Conservation (phyloP, 2,113 vertebrate species). For the Oryzias melastigma region DNA sequence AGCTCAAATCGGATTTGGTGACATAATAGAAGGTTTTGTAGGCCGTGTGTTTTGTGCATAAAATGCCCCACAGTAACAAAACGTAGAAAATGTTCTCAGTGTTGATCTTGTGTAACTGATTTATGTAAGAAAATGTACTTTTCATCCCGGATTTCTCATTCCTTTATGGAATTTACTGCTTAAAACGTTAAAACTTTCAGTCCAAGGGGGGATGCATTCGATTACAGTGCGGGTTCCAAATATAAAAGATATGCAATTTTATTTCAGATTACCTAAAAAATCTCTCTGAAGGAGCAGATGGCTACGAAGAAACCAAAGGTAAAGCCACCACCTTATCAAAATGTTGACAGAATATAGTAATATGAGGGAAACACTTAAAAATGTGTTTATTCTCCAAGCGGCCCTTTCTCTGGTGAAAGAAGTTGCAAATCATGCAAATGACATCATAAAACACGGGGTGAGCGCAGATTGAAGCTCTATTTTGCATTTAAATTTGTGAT, state of each 20-base stretch:
- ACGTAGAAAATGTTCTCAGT: conserved; percentile 50
- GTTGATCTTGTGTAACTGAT: conserved; percentile 39
- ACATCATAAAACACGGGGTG: conserved; percentile 96
- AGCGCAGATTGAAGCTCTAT: conserved; percentile 40
- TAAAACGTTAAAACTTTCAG: conserved; percentile 20
- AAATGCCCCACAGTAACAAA: conserved; percentile 22
- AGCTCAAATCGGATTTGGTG: conserved; percentile 50
- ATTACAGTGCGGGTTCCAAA: not conserved
- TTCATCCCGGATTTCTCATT: conserved; percentile 32
- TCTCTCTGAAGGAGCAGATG: conserved; percentile 84
- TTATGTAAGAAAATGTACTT: conserved; percentile 50
- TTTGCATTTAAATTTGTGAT: not conserved
- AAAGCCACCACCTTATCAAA: conserved; percentile 29
- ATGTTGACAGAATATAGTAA: not conserved
- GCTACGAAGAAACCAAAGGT: conserved; percentile 94
- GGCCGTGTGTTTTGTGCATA: conserved; percentile 32
- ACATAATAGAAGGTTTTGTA: conserved; percentile 51
- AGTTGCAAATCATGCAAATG: conserved; percentile 95
- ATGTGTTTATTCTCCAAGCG: conserved; percentile 67
- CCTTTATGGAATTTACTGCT: conserved; percentile 37
- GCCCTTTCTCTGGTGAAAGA: conserved; percentile 91
- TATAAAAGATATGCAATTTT: conserved; percentile 20
- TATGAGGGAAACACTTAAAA: not conserved
- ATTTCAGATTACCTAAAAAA: conserved; percentile 94
- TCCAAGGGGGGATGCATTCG: not conserved